Evolutionary conservation across 1,140 invertebrate genomes (phyloP).

Genomic region (Microplitis demolitor): DNA sequence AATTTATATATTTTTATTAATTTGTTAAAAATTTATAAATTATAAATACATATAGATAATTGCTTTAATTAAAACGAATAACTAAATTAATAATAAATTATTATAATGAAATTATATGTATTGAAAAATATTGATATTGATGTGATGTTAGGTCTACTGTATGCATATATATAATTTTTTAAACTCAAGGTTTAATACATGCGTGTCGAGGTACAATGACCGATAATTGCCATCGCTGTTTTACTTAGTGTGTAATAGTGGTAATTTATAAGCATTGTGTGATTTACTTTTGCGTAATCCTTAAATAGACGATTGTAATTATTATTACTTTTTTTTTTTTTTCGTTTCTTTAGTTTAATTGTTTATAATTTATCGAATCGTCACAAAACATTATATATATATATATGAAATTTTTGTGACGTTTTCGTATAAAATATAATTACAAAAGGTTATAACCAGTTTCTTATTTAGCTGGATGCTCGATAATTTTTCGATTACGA

Average conservation of each 20-base stretch:
- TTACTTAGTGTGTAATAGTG: neutral
- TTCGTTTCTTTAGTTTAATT: neutral
- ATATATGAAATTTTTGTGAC: too few species aligned
- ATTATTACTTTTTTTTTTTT: neutral
- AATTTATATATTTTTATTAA: too few species aligned
- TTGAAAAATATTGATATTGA: neutral
- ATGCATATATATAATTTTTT: neutral
- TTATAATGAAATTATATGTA: too few species aligned
- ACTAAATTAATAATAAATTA: too few species aligned
- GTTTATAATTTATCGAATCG: neutral
- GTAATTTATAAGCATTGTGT: slow-evolving; percentile 1
- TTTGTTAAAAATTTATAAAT: too few species aligned
- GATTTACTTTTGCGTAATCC: slow-evolving; percentile 17
- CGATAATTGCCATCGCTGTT: neutral
- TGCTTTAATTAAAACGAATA: too few species aligned
- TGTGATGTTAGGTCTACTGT: neutral
- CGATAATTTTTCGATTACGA: too few species aligned
- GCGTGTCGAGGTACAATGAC: slow-evolving; percentile 1
- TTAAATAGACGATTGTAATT: neutral
- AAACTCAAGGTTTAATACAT: neutral
- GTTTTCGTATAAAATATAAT: too few species aligned
- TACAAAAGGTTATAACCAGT: too few species aligned
- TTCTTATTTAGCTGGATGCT: too few species aligned
- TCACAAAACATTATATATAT: too few species aligned
- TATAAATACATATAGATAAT: too few species aligned